Base-by-base conservation (phyloP, 2,113 vertebrate genomes). In the Mastomys coucha region DNA sequence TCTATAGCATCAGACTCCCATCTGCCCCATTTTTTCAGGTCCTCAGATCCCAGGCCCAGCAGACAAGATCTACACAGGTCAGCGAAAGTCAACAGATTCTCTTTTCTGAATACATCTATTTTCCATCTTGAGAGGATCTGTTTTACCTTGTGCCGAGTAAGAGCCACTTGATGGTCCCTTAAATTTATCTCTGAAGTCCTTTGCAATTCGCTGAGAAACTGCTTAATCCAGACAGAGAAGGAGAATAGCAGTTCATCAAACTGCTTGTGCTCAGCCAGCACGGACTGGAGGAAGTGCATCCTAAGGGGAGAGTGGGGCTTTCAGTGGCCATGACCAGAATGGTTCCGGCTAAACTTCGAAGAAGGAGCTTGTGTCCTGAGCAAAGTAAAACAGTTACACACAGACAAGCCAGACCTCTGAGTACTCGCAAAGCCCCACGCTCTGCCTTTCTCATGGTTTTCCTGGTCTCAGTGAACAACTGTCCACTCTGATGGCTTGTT, bases 201-300 rank as follows among this genome's bases (percentile, higher is more conserved):
- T 94, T 99, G 99, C 75, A 99, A 97, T 92, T 98, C 98, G 94
- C 98, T 98, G 80, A 99, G 99, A 93, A 99, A 99, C 94, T 98
- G 98, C 96, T 99, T 99, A 96, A 99, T 99, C 99, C 99, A 99
- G 70, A 99, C 98, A 51, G 99, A 99, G 97, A 99, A 98, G 58
- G 98, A 97, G 78, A 99, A 98, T 39, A 99, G 98, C 39, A 98
- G 95, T 92, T 99, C 98, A 97, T 99, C 99, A 98, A 99, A 99
- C 87, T 99, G 98, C 93, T 98, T 98, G 56, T 99, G 98, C 87
- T 99, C 98, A 20, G 97, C 93, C 89, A 99, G 97, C 67, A 99
- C 98, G 6, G 98, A 97, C 28, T 99, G 98, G 90, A 99, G 98
- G 75, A 98, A 98, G 94, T 86, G 94, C 81, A 98, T 98, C 97